Base-by-base conservation (phyloP, 2,113 vertebrate species). In the Percina caprodes region DNA sequence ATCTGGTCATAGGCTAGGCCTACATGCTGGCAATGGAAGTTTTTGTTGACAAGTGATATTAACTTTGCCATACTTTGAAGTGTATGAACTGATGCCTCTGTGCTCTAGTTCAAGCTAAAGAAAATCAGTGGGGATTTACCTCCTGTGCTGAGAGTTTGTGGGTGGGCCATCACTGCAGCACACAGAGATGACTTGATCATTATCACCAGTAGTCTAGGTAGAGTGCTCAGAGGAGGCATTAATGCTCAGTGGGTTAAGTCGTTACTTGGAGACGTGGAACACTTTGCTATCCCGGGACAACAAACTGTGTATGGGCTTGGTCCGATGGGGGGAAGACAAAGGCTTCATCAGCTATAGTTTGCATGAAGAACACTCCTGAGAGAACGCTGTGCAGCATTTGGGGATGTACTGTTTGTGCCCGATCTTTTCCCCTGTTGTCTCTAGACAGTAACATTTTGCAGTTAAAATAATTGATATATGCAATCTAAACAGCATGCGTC, bases 191-290 rank as follows among this genome's bases (percentile, higher is more conserved):
- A 77, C 79, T 82, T 56, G 74, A 82, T 89, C 74, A 83, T 91
- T 85, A 90, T 83, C 80, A 69, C 33, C 82, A 77, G 82, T 75
- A 55, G 86, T 89, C 74, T 48, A 77, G 83, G 82, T 78, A 69
- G 80, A 82, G 67, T 73, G 85, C 85, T 87, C 82, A 77, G 70
- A 87, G 84, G 92, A 92, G 80, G 62, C 39, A 61, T 75, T 90
- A 73, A 90, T 84, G 89, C 89, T 85, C 92, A 80, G 74, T 5
- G 83, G 91, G 91, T 88, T 90, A 87, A 89, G 58, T 77, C 33
- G 93, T 95, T 95, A 93, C 94, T 93, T 93, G 94, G 94, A 95
- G 93, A 95, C 92, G 45, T 91, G 92, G 88, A 95, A 93, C 93
- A 94, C 88, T 91, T 91, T 89, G 90, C 48, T 7, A 71, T 91